Conservation (phyloP, 2,888 invertebrate species). For the Drosophila subsilvestris region DNA sequence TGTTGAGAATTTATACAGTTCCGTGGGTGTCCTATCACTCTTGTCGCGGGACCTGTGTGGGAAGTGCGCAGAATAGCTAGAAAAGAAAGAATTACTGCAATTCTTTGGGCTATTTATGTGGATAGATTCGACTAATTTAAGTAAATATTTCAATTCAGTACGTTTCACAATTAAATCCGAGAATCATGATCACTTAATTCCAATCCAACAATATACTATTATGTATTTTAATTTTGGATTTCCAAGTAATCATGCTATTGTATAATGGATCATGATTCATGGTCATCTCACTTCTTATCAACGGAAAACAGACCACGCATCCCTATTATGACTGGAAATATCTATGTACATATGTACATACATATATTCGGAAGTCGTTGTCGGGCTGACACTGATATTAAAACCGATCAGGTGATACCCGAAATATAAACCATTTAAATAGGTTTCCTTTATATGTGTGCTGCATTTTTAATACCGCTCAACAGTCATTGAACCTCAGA, state of each 20-base stretch:
- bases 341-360: not conserved
- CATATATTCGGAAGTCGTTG: not conserved
- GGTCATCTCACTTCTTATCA: conserved; percentile 39
- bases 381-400: conserved; percentile 4
- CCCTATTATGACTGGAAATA: conserved; percentile 4
- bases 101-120: not conserved
- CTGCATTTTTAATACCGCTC: not conserved
- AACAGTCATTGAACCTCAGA: conserved; percentile 2
- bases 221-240: not conserved
- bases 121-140: not conserved
- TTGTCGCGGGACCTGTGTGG: not conserved
- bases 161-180: not conserved
- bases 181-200: conserved; percentile 11
- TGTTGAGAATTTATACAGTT: conserved; percentile 23
- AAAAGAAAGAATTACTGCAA: not conserved
- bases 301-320: conserved; percentile 14
- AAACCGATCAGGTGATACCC: conserved; percentile 27
- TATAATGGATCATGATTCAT: conserved; percentile 16
- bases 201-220: conserved; percentile 2
- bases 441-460: not conserved
- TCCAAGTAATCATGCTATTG: conserved; percentile 32
- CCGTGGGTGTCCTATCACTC: conserved; percentile 8
- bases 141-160: not conserved
- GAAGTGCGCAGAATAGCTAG: not conserved
- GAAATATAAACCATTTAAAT: not conserved